A percentile compares a stretch with the other conserved stretches of the same genome.
phyloP scores from a whole-genome alignment of 2,797 vertebrate species.

The Carcharodon carcharias region DNA sequence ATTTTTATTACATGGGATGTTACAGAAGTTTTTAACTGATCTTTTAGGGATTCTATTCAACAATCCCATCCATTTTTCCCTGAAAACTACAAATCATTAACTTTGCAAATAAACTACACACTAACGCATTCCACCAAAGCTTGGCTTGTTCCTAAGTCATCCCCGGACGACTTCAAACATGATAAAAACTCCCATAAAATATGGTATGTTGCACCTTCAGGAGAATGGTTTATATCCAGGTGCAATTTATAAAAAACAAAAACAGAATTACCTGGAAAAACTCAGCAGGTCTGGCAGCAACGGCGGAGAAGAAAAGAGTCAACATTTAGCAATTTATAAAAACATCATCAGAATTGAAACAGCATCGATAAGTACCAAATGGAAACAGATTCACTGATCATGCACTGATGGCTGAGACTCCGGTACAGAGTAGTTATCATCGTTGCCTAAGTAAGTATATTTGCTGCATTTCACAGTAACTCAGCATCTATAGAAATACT shows the following conservation, averaged over 20 bases:
- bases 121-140: neutral
- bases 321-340: too few relatives aligned
- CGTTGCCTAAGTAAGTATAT: neutral
- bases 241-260: neutral
- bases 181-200: neutral
- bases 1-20: neutral
- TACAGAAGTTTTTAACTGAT: neutral
- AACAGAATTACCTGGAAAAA: too few relatives aligned
- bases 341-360: neutral
- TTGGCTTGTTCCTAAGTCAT: neutral
- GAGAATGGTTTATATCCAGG: neutral
- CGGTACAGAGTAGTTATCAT: neutral
- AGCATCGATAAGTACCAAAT: neutral
- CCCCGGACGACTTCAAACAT: neutral
- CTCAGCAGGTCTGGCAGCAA: too few relatives aligned
- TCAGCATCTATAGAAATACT: neutral
- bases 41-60: neutral
- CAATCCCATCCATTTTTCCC: neutral
- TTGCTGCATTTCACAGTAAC: neutral
- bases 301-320: too few relatives aligned
- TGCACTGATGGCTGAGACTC: neutral
- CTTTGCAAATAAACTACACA: neutral
- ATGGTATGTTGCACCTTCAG: neutral
- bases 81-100: neutral
- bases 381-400: neutral